Conservation (phyloP, 2,888 invertebrate species). For the Anthophora plumipes region DNA sequence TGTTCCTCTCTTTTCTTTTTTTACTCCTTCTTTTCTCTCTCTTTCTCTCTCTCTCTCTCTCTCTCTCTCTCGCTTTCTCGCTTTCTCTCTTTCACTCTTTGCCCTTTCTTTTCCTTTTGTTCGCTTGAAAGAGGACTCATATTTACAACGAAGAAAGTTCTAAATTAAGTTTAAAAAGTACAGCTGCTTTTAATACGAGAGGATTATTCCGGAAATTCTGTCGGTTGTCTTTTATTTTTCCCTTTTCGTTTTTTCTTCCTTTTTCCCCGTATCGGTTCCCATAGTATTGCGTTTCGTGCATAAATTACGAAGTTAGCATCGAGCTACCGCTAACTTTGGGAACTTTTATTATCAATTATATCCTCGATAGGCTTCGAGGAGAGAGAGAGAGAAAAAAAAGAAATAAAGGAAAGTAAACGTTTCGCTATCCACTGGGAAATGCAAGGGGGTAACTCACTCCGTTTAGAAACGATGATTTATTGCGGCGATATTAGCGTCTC, state of each 20-base stretch:
- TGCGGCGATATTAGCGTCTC: conserved; percentile 9
- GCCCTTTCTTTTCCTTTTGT: background rate
- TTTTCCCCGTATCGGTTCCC: background rate
- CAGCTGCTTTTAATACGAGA: conserved; percentile 2
- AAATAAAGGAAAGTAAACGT: background rate
- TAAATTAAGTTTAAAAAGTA: conserved; percentile 10
- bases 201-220: background rate
- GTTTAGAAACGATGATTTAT: conserved; percentile 41
- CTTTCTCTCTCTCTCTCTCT: too few relatives aligned
- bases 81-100: background rate
- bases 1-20: background rate
- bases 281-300: background rate
- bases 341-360: conserved; percentile 37
- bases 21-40: too few relatives aligned
- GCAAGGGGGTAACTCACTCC: background rate
- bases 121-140: background rate
- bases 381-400: too few relatives aligned
- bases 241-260: background rate
- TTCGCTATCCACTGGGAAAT: background rate
- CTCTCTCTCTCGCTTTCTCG: too few relatives aligned
- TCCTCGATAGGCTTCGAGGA: conserved; percentile 13
- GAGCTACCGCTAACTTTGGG: background rate
- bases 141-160: conserved; percentile 12
- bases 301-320: conserved; percentile 11
- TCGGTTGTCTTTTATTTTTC: background rate